Evolutionary conservation across 2,888 invertebrate genomes (phyloP), one percentile per base, ranked within the genome.

Genomic region (Ethmia dodecea): DNA sequence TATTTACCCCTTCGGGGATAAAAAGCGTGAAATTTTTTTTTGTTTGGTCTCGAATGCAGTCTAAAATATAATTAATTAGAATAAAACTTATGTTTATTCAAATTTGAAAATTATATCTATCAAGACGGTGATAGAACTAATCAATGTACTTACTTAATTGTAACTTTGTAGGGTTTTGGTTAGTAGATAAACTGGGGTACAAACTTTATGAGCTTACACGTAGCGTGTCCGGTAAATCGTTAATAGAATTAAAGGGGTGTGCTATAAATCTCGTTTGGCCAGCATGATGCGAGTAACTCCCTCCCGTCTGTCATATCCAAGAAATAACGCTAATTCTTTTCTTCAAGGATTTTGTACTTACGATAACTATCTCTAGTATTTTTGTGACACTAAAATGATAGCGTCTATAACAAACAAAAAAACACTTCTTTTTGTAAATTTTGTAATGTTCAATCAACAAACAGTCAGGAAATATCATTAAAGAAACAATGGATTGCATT

Each of bases 401-500:
- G 5, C 26, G 9, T n/a, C n/a, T n/a, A n/a, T n/a, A n/a, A n/a
- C n/a, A n/a, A n/a, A n/a, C n/a, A n/a, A n/a, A n/a, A n/a, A n/a
- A n/a, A n/a, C n/a, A n/a, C n/a, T n/a, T n/a, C n/a, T 55, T 52
- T 59, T 61, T 56, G 52, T 57, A 44, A 18, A 32, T 37, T 35
- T 45, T 25, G 35, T 38, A 43, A 47, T 45, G 47, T 48, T 43
- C 42, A 26, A 24, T 34, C 34, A 40, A 37, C 24, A 37, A 18
- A 22, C 33, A 15, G 53, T 45, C 49, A 52, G 55, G 58, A 63
- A 56, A 56, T 47, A 55, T 57, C 52, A 54, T 53, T 55, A 52
- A 48, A 51, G 40, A 48, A 60, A 68, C 68, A 68, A 68, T 65
- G 58, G 44, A 47, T 44, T 47, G 56, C 46, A 64, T 65, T 62